Conservation (phyloP, 2,797 vertebrate species). For the Myotis planiceps region DNA sequence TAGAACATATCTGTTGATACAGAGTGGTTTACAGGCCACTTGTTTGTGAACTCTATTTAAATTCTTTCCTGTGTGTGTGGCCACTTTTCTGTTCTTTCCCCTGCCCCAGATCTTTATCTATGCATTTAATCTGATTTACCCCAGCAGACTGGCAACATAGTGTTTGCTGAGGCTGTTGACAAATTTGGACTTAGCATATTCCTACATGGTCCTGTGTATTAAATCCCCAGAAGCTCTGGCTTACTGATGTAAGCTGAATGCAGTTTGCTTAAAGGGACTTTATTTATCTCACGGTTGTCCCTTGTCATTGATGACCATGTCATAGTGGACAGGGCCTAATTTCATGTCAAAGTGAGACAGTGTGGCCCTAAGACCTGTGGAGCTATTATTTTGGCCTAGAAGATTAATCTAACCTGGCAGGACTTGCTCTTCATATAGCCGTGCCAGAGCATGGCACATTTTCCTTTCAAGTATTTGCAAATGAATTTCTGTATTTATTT, state of each 20-base stretch:
- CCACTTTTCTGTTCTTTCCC: not conserved
- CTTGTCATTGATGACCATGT: slow-evolving; percentile 25
- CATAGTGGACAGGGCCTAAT: not conserved
- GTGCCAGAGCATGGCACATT: not conserved
- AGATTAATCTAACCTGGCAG: not conserved
- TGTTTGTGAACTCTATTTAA: not conserved
- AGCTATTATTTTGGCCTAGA: not conserved
- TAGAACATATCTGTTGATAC: not conserved
- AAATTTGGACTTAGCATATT: not conserved
- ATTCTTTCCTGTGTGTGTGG: not conserved
- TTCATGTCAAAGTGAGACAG: not conserved
- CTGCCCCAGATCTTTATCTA: not conserved
- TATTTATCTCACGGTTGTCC: not conserved
- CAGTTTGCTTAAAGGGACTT: slow-evolving; percentile 1
- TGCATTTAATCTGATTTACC: not conserved
- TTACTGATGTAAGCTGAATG: not conserved
- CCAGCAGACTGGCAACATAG: not conserved
- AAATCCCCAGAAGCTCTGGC: not conserved
- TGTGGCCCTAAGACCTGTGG: not conserved
- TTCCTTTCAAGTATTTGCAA: not conserved
- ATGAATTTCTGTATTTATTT: not conserved
- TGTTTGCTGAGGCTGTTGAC: slow-evolving; percentile 29
- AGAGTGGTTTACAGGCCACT: not conserved
- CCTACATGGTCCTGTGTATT: not conserved
- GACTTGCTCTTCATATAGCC: not conserved